Conservation (phyloP, 2,113 vertebrate species). For the Symphodus melops region DNA sequence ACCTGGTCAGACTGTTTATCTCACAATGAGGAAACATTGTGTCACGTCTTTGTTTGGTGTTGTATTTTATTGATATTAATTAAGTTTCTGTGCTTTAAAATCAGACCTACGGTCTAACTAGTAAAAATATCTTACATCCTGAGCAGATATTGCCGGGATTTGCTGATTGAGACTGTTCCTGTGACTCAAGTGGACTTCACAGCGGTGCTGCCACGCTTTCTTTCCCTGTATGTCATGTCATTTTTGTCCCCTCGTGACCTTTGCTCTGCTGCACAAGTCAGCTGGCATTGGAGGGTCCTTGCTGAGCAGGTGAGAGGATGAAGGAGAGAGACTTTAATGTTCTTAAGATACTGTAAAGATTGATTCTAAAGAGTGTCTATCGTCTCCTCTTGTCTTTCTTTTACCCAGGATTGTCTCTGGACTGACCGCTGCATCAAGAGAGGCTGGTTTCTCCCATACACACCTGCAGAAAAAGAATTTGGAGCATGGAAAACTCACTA, state of each 20-base stretch:
- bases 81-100: background rate
- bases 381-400: background rate
- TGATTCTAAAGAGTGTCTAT: no score
- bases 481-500: slow-evolving; percentile 86
- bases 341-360: no score
- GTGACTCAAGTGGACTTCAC: slow-evolving; percentile 85
- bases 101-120: background rate
- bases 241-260: slow-evolving; percentile 87
- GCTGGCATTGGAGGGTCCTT: slow-evolving; percentile 91
- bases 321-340: background rate
- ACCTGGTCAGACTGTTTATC: no score
- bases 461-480: slow-evolving; percentile 76
- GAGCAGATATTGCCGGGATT: slow-evolving; percentile 81
- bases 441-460: slow-evolving; percentile 88
- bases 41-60: no score
- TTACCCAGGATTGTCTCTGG: slow-evolving; percentile 85
- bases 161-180: slow-evolving; percentile 81
- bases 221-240: slow-evolving; percentile 89
- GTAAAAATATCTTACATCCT: background rate
- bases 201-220: slow-evolving; percentile 83
- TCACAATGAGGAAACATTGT: background rate
- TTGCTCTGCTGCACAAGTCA: slow-evolving; percentile 85
- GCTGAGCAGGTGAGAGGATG: slow-evolving; percentile 85
- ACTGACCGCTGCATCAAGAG: slow-evolving; percentile 79
- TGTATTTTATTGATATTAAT: no score